Percentiles rank a stretch among this genome's conserved stretches.
Conservation (phyloP, 2,113 vertebrate species). For the Larimichthys crocea region DNA sequence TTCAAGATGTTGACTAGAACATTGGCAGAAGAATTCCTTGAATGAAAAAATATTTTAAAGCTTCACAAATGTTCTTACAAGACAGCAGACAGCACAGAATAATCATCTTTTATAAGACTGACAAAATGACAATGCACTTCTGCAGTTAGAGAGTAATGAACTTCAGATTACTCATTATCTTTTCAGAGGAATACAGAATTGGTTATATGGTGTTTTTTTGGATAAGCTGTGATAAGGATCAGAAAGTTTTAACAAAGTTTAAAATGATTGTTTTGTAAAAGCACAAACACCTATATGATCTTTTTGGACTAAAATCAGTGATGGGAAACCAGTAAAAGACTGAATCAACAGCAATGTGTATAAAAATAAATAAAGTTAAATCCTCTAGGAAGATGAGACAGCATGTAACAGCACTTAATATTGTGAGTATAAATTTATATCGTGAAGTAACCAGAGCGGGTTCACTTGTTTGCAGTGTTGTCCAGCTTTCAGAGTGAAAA, state of each 20-base stretch:
- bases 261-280: too few species aligned
- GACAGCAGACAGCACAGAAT: not conserved
- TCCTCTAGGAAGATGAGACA: conserved; percentile 9
- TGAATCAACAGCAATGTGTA: not conserved
- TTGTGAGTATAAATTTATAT: not conserved
- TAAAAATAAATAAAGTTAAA: not conserved
- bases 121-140: not conserved
- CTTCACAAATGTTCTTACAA: not conserved
- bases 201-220: not conserved
- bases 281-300: not conserved
- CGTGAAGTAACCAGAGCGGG: not conserved
- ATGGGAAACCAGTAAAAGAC: not conserved
- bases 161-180: not conserved
- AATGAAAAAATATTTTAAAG: not conserved
- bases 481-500: conserved; percentile 50
- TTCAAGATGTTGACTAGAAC: not conserved
- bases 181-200: not conserved
- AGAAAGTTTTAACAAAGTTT: not conserved
- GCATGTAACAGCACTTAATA: conserved; percentile 10
- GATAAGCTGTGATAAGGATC: not conserved
- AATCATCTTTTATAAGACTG: not conserved
- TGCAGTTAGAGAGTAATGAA: not conserved
- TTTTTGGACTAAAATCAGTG: not conserved
- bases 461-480: conserved; percentile 15
- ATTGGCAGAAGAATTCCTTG: not conserved